A percentile compares a stretch with the other conserved stretches of the same genome.
Evolutionary conservation across 1,140 invertebrate species (phyloP).

Genomic region (Drosophila sulfurigaster): DNA sequence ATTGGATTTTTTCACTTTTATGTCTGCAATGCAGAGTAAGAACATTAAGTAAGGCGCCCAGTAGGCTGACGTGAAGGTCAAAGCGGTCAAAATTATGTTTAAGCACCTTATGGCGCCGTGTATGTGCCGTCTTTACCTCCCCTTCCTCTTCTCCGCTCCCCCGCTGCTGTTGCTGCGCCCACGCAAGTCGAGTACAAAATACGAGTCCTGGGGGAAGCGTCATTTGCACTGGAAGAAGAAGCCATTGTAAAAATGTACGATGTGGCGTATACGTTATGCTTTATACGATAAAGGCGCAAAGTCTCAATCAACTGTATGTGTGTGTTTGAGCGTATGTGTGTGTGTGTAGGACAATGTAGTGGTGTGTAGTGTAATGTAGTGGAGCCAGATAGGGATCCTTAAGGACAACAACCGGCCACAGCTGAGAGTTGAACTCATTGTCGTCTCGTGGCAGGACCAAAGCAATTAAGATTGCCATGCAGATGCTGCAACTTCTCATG

Average conservation of each 20-base stretch:
- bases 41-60: conserved; percentile 34
- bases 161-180: too few relatives aligned
- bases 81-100: conserved; percentile 55
- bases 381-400: conserved; percentile 11
- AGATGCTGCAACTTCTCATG: conserved; percentile 27
- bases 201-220: background rate
- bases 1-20: conserved; percentile 53
- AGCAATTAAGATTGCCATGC: conserved; percentile 60
- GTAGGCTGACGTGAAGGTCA: conserved; percentile 52
- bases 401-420: conserved; percentile 9
- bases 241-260: conserved; percentile 3
- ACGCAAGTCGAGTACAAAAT: conserved; percentile 18
- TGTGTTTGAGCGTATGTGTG: too few relatives aligned
- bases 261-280: conserved; percentile 3
- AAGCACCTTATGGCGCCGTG: conserved; percentile 47
- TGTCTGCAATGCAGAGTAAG: conserved; percentile 46
- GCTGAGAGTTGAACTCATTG: conserved; percentile 36
- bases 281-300: conserved; percentile 22
- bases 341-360: background rate
- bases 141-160: background rate
- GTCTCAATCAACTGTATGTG: conserved; percentile 13
- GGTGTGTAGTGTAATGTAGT: conserved; percentile 9
- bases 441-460: conserved; percentile 36
- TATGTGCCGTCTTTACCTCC: background rate
- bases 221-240: conserved; percentile 6